A percentile compares a stretch with the other conserved stretches of the same genome.
phyloP scores from a whole-genome alignment of 2,888 invertebrate species.

The Eucera pruinosa region DNA sequence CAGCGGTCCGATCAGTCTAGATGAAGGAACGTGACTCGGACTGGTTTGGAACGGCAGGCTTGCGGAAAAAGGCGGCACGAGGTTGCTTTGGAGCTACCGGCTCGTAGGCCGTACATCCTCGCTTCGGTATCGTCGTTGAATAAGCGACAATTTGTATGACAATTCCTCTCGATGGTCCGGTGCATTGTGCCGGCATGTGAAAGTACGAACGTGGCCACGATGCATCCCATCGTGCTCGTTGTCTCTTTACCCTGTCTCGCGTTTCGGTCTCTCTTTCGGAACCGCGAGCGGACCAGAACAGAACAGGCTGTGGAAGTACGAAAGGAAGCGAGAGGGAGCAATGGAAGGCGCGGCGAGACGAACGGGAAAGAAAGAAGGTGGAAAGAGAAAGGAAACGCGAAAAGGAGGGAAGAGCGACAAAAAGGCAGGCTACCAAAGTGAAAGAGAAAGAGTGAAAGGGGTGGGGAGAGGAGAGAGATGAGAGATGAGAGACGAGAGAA shows the following conservation, averaged over 20 bases:
- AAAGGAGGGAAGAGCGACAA: not conserved
- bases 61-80: constrained; percentile 25
- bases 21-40: no score
- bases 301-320: constrained; percentile 13
- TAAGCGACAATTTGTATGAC: constrained; percentile 81
- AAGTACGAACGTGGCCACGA: constrained; percentile 71
- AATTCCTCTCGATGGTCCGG: constrained; percentile 73
- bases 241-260: constrained; percentile 33
- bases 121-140: constrained; percentile 68
- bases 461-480: constrained; percentile 15
- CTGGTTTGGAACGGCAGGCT: not conserved
- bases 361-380: not conserved
- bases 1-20: no score
- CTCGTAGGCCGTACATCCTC: constrained; percentile 57
- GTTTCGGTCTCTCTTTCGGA: constrained; percentile 51
- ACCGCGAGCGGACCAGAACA: constrained; percentile 49
- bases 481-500: constrained; percentile 5
- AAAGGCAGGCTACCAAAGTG: not conserved
- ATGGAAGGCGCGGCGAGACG: not conserved
- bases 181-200: constrained; percentile 74
- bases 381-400: constrained; percentile 11
- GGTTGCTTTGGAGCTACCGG: constrained; percentile 49
- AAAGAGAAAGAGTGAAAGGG: constrained; percentile 9
- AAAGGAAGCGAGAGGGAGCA: constrained; percentile 24
- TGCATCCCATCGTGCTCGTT: constrained; percentile 62